Evolutionary conservation across 2,113 vertebrate genomes (phyloP), one percentile per base, ranked within the genome.

Genomic region (Paedocypris sp.): DNA sequence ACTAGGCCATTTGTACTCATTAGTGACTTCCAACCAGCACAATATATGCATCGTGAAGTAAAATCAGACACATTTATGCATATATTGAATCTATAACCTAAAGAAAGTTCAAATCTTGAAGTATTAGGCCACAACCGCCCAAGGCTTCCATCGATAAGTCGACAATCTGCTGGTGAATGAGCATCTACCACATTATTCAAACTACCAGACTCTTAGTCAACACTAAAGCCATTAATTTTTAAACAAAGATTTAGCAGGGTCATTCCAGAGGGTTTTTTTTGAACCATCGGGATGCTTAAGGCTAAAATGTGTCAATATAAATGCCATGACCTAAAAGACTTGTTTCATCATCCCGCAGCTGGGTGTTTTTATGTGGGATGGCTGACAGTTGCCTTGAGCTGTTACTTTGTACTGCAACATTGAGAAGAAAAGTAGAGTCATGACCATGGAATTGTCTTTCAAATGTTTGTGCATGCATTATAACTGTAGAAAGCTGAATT

Each of bases 151-250:
- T n/a, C n/a, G n/a, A n/a, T n/a, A n/a, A n/a, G n/a, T n/a, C n/a
- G n/a, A n/a, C n/a, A n/a, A n/a, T n/a, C n/a, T n/a, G n/a, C n/a
- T n/a, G n/a, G n/a, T n/a, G n/a, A n/a, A n/a, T n/a, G n/a, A n/a
- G n/a, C n/a, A n/a, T n/a, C n/a, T n/a, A n/a, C n/a, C n/a, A 57
- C 66, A 45, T 45, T 82, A 76, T 82, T 85, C 78, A 82, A 85
- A 83, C 74, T 79, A 77, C 77, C 82, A 84, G 76, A 71, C 77
- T 76, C 70, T 79, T 69, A n/a, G 68, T 78, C 70, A 65, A 71
- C 73, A 74, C 78, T 79, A 68, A 5, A 47, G 49, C 5, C n/a
- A 35, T 18, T 8, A 3, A 2, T 32, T 6, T 46, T 3, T 16
- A 6, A 39, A 26, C 22, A 7, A 20, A 22, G 5, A 26, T 20